These are phyloP conservation scores for Meghimatium bilineatum DNA, from an alignment of 2,888 invertebrate genomes.

Conservation along the genomic window DNA sequence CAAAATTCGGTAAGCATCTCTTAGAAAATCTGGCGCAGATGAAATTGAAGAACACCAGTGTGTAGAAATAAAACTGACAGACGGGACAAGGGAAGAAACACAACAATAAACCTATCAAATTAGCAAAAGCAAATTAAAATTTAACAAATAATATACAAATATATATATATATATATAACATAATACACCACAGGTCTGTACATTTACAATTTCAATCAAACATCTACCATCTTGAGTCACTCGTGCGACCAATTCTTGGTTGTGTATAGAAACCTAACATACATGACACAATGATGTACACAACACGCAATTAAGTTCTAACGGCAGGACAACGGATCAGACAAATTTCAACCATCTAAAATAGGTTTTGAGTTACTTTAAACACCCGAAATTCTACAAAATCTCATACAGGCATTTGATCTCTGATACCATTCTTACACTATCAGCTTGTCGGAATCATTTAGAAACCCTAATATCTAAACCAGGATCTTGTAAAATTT, in stretches of 20 bases:
- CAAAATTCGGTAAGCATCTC: not conserved
- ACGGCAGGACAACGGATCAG: not conserved
- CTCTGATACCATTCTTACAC: not conserved
- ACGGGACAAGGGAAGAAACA: not conserved
- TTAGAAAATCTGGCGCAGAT: not conserved
- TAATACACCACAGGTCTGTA: not conserved
- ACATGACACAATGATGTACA: not conserved
- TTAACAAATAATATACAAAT: constrained; percentile 14
- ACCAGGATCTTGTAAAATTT: not conserved
- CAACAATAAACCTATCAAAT: not conserved
- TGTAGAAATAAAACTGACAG: not conserved
- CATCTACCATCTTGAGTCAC: not conserved
- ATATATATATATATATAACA: constrained; percentile 10
- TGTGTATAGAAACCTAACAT: not conserved
- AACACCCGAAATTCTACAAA: not conserved
- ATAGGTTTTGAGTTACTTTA: not conserved
- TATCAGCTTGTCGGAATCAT: not conserved
- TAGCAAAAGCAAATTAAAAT: not conserved
- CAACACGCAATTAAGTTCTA: not conserved
- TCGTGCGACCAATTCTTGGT: not conserved
- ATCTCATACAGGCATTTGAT: not conserved
- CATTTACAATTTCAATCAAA: not conserved
- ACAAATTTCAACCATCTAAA: not conserved
- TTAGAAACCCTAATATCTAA: too few species aligned
- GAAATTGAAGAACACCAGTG: not conserved